Base-by-base conservation (phyloP, 2,888 invertebrate species). In the Onthophagus sagittarius region DNA sequence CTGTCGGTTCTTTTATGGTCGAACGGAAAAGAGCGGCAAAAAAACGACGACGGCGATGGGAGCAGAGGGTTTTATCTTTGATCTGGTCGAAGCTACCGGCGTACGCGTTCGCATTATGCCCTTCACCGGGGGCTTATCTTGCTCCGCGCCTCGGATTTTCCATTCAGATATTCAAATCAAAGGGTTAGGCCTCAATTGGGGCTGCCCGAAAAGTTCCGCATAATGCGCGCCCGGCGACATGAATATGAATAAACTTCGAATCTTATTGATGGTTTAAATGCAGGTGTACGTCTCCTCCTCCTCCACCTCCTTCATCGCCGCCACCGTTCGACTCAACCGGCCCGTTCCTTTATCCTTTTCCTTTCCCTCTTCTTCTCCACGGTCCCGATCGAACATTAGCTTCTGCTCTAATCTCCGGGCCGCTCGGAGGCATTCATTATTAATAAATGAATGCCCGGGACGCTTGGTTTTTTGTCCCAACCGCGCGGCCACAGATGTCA, bases 141-240 rank as follows among this genome's bases (percentile, higher is more conserved):
- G 9, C 2, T 53, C 39, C 39, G 39, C 39, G 39, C 39, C 39
- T 53, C 71, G 70, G 69, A 64, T 64, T 64, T 23, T 32, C 72
- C 73, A 74, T 73, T 71, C 72, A 71, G 72, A 74, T 75, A 75
- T 75, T 75, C 75, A 75, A 75, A 75, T 75, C 75, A 74, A 75
- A 75, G 72, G 67, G 67, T 67, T 67, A 67, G 67, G 72, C 72
- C 63, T 75, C 71, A 63, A 70, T 71, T 73, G 73, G 53, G 63
- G 70, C 67, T 23, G 15, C 23, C 32, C 67, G 64, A 64, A 64
- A 67, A 67, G 67, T 67, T 67, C 6, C 31, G 31, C 67, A 67
- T 67, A 67, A 67, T 67, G 67, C 67, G 67, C 67, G 32, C 67
- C n/a, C 67, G 67, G 67, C 67, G 67, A 67, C 67, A 67, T 31